phyloP scores from a whole-genome alignment of 2,113 vertebrate species.

The Arothron firmamentum region DNA sequence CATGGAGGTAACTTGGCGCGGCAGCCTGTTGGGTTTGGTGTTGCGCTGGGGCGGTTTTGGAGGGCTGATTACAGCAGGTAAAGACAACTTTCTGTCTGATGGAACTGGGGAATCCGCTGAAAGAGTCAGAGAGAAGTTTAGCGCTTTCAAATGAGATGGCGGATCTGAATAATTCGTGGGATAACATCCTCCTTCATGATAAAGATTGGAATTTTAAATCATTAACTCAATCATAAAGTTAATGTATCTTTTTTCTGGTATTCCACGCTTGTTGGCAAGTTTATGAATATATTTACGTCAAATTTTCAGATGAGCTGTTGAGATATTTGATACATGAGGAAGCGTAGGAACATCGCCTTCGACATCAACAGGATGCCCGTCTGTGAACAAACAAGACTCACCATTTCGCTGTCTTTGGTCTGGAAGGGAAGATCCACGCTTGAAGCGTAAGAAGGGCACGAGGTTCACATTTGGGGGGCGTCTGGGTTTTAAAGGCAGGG shows the following conservation, averaged over 20 bases:
- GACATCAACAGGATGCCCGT: too few species aligned
- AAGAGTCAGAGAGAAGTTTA: background rate
- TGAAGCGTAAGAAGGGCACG: conserved; percentile 48
- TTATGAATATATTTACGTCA: too few species aligned
- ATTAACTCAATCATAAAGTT: too few species aligned
- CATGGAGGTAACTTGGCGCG: conserved; percentile 44
- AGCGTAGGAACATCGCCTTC: too few species aligned
- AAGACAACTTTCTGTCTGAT: conserved; percentile 14
- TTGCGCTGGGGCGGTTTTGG: conserved; percentile 42
- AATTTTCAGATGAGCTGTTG: too few species aligned
- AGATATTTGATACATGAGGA: too few species aligned
- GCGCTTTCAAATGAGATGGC: background rate
- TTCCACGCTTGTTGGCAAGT: too few species aligned
- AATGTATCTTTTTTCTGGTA: too few species aligned
- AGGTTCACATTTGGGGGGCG: conserved; percentile 75
- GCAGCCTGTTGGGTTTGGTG: conserved; percentile 47
- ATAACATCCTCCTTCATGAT: background rate
- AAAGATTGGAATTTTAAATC: background rate
- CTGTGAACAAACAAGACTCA: conserved; percentile 30
- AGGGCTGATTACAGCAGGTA: conserved; percentile 17
- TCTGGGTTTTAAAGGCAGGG: conserved; percentile 73
- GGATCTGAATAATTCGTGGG: too few species aligned
- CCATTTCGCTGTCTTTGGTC: conserved; percentile 20
- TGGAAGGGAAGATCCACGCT: conserved; percentile 1
- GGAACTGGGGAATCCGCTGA: background rate